phyloP scores from a whole-genome alignment of 2,888 invertebrate species.

The Megalurothrips usitatus region DNA sequence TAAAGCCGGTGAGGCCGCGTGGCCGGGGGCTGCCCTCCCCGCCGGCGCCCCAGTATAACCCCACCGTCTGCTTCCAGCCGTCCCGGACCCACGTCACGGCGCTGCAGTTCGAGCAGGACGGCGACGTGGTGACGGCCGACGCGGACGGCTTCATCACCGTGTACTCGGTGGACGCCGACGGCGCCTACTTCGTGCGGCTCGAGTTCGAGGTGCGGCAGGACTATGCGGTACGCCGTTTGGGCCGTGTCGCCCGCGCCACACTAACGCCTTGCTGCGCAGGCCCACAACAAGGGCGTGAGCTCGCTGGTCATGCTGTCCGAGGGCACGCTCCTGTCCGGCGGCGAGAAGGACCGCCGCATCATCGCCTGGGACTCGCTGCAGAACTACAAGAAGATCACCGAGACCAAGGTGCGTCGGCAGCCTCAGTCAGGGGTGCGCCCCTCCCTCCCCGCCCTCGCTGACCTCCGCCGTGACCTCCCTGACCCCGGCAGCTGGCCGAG shows the following conservation, averaged over 20 bases:
- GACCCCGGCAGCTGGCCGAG: slow-evolving; percentile 74
- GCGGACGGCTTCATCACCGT: slow-evolving; percentile 87
- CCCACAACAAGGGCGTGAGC: slow-evolving; percentile 82
- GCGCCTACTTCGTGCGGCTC: slow-evolving; percentile 82
- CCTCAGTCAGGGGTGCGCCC: too few species aligned
- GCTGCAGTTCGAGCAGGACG: slow-evolving; percentile 84
- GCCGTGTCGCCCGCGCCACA: background rate
- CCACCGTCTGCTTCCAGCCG: slow-evolving; percentile 53
- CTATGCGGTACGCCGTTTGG: too few species aligned
- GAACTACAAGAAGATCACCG: slow-evolving; percentile 84
- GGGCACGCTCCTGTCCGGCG: slow-evolving; percentile 84
- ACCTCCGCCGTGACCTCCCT: background rate
- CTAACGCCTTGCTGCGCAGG: slow-evolving; percentile 46
- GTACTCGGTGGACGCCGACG: slow-evolving; percentile 84
- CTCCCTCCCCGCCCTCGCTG: too few species aligned
- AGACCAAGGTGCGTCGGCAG: slow-evolving; percentile 64
- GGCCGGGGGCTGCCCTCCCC: too few species aligned
- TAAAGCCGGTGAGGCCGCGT: slow-evolving; percentile 62
- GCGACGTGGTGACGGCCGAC: slow-evolving; percentile 88
- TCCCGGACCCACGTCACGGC: slow-evolving; percentile 80
- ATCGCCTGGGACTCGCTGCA: slow-evolving; percentile 89
- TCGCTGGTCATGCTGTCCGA: slow-evolving; percentile 84
- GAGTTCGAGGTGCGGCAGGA: slow-evolving; percentile 65
- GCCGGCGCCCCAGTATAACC: too few species aligned
- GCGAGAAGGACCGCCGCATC: slow-evolving; percentile 83